Percentiles rank a stretch among this genome's conserved stretches.
Conservation (phyloP, 2,797 vertebrate genomes). For the Gephyroberyx darwinii region DNA sequence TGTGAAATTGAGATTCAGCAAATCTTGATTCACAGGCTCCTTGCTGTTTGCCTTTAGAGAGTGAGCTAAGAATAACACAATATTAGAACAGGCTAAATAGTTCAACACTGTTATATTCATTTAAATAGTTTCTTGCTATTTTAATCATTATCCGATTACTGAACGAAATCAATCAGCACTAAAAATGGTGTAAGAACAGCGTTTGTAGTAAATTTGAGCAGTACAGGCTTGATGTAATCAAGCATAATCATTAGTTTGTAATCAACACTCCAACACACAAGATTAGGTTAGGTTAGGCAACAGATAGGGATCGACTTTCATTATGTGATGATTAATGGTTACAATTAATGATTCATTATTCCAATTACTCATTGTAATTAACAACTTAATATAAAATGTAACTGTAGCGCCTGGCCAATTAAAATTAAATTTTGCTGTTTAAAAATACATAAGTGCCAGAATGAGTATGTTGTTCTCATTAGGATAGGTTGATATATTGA, state of each 20-base stretch:
- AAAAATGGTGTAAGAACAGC: slow-evolving; percentile 4
- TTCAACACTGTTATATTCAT: slow-evolving; percentile 13
- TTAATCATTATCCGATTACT: slow-evolving; percentile 11
- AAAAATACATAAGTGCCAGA: slow-evolving; percentile 52
- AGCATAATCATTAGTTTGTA: slow-evolving; percentile 8
- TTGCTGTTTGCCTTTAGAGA: slow-evolving; percentile 42
- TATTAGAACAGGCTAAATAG: slow-evolving; percentile 16
- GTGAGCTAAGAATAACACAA: slow-evolving; percentile 23
- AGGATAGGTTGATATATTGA: slow-evolving; percentile 42
- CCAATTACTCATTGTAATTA: slow-evolving; percentile 63
- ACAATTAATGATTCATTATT: slow-evolving; percentile 53
- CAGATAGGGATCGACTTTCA: slow-evolving; percentile 46
- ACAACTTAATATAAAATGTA: slow-evolving; percentile 46
- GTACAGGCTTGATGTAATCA: slow-evolving; percentile 19
- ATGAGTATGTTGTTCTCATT: slow-evolving; percentile 55
- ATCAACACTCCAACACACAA: slow-evolving; percentile 24
- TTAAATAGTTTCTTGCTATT: slow-evolving; percentile 21
- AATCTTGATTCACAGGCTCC: slow-evolving; percentile 55
- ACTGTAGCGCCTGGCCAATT: slow-evolving; percentile 44
- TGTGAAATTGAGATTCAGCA: slow-evolving; percentile 69
- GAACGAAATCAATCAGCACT: slow-evolving; percentile 1
- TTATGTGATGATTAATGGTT: slow-evolving; percentile 53
- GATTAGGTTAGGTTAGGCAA: slow-evolving; percentile 31
- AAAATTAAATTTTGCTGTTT: slow-evolving; percentile 42
- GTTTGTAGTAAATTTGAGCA: slow-evolving; percentile 16